A percentile compares a stretch with the other conserved stretches of the same genome.
Conservation (phyloP, 2,113 vertebrate genomes). For the Melanostigma gelatinosum region DNA sequence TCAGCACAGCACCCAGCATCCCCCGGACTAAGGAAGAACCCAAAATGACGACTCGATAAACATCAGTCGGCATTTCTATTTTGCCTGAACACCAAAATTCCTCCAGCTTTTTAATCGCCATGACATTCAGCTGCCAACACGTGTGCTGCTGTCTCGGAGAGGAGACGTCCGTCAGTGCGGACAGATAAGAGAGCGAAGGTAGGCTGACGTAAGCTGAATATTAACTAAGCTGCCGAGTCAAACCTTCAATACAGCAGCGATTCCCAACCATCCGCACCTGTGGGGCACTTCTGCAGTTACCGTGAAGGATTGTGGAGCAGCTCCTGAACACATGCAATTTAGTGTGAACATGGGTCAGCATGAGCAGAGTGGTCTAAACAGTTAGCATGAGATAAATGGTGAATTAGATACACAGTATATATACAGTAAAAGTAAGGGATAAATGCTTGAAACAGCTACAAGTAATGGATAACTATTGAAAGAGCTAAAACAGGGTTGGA, state of each 20-base stretch:
- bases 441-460: neutral
- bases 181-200: conserved; percentile 55
- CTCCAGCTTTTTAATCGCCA: conserved; percentile 33
- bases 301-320: neutral
- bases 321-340: neutral
- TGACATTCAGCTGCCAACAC: conserved; percentile 61
- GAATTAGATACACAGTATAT: neutral
- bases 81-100: conserved; percentile 9
- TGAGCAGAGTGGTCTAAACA: neutral
- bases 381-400: neutral
- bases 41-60: conserved; percentile 47
- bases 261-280: neutral
- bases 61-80: conserved; percentile 43
- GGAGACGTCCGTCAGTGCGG: conserved; percentile 39
- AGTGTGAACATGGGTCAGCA: neutral
- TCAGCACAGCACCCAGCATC: neutral
- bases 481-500: neutral
- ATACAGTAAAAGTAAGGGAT: neutral
- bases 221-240: conserved; percentile 43
- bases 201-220: conserved; percentile 49
- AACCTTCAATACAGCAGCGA: neutral
- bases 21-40: neutral
- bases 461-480: neutral
- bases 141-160: conserved; percentile 22
- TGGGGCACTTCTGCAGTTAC: neutral